A percentile compares a stretch with the other conserved stretches of the same genome.
These are phyloP conservation scores for Ornithorhynchus anatinus DNA, from an alignment of 2,113 vertebrate genomes.

Conservation along the genomic window DNA sequence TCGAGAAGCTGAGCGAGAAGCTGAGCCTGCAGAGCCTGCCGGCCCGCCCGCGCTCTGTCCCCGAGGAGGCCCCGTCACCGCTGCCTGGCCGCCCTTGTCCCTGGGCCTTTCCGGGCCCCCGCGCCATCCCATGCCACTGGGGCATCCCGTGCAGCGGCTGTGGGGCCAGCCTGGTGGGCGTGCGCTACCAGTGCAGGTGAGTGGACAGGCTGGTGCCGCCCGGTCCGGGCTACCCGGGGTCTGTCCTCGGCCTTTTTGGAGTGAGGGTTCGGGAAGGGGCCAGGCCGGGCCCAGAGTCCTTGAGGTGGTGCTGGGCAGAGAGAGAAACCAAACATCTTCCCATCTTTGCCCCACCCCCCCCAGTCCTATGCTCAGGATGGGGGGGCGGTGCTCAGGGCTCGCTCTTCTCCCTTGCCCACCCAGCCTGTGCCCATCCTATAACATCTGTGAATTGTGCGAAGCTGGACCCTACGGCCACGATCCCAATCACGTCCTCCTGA, in stretches of 20 bases:
- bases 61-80: slow-evolving; percentile 35
- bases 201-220: not conserved
- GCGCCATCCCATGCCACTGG: slow-evolving; percentile 71
- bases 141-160: slow-evolving; percentile 88
- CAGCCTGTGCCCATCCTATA: slow-evolving; percentile 91
- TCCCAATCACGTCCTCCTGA: slow-evolving; percentile 85
- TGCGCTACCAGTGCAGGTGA: slow-evolving; percentile 97
- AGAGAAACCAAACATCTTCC: not conserved
- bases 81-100: too few relatives aligned
- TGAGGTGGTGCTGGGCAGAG: not conserved
- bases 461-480: slow-evolving; percentile 85
- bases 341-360: not conserved
- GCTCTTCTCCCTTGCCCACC: not conserved
- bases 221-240: too few relatives aligned
- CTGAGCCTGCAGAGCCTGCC: slow-evolving; percentile 76
- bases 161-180: slow-evolving; percentile 83
- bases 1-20: slow-evolving; percentile 89
- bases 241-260: too few relatives aligned
- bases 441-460: slow-evolving; percentile 86
- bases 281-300: too few relatives aligned
- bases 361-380: too few relatives aligned
- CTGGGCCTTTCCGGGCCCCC: too few relatives aligned
- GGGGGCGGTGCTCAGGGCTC: too few relatives aligned
- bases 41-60: slow-evolving; percentile 40
- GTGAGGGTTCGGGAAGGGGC: too few relatives aligned